These are phyloP conservation scores for Falcunculus frontatus DNA, from an alignment of 2,113 vertebrate species.

Conservation along the genomic window DNA sequence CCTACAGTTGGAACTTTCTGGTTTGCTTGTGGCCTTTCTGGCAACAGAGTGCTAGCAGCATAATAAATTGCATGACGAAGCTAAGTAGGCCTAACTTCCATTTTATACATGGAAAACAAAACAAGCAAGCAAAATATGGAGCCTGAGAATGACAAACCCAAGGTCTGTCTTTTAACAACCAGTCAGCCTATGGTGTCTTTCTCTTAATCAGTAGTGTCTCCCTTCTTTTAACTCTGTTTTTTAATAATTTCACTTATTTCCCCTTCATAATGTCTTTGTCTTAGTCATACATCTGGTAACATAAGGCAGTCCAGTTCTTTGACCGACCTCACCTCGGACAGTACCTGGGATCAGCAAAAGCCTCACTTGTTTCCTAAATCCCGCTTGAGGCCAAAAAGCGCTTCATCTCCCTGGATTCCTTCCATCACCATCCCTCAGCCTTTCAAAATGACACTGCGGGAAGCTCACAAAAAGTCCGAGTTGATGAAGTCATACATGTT, in stretches of 20 bases:
- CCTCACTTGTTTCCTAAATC: constrained; percentile 25
- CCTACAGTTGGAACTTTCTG: not conserved
- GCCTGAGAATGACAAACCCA: not conserved
- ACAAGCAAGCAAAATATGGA: not conserved
- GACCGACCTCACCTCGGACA: constrained; percentile 61
- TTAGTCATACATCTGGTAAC: constrained; percentile 50
- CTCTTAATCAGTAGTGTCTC: not conserved
- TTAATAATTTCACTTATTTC: constrained; percentile 7
- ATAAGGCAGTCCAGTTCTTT: constrained; percentile 71
- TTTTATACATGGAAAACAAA: not conserved
- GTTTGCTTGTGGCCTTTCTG: not conserved
- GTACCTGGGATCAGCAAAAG: constrained; percentile 36
- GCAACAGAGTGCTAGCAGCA: not conserved
- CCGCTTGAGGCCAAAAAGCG: constrained; percentile 39
- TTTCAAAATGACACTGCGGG: constrained; percentile 70
- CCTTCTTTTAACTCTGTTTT: not conserved
- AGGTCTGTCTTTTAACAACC: not conserved
- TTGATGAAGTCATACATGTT: constrained; percentile 65
- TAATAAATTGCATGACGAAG: not conserved
- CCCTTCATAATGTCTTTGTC: constrained; percentile 35
- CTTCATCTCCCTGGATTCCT: constrained; percentile 59
- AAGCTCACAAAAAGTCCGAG: constrained; percentile 64
- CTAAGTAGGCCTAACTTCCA: not conserved
- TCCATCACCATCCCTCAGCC: constrained; percentile 72
- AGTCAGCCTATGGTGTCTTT: not conserved